These are phyloP conservation scores for Pheosia tremula DNA, from an alignment of 2,888 invertebrate species.

Conservation along the genomic window DNA sequence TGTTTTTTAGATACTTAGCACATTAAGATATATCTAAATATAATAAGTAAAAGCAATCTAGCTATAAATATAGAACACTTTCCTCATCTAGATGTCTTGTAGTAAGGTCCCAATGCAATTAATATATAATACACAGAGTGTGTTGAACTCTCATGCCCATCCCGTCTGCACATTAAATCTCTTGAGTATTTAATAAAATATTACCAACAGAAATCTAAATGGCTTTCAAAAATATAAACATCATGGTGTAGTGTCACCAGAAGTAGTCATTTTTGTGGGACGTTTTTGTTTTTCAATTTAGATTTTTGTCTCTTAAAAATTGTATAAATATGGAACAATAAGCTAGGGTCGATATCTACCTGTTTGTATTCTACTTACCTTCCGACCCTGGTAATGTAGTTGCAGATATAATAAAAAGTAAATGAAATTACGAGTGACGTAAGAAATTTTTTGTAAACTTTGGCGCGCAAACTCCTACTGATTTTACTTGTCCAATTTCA, in stretches of 20 bases:
- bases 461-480: background rate
- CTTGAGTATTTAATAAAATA: background rate
- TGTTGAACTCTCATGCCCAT: conserved; percentile 3
- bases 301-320: too few relatives aligned
- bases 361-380: too few relatives aligned
- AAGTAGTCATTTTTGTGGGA: background rate
- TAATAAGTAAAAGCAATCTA: background rate
- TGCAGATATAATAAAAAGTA: too few relatives aligned
- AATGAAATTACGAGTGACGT: too few relatives aligned
- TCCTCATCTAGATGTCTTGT: background rate
- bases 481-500: conserved; percentile 1
- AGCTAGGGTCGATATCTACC: too few relatives aligned
- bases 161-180: background rate
- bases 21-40: background rate
- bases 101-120: background rate
- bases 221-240: conserved; percentile 3
- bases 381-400: too few relatives aligned
- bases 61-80: background rate
- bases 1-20: background rate
- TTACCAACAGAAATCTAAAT: background rate
- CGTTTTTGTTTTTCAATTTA: background rate
- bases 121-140: conserved; percentile 6
- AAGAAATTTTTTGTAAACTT: background rate
- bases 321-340: too few relatives aligned
- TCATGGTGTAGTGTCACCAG: background rate